Base-by-base conservation (phyloP, 2,113 vertebrate species). In the Furnarius figulus region DNA sequence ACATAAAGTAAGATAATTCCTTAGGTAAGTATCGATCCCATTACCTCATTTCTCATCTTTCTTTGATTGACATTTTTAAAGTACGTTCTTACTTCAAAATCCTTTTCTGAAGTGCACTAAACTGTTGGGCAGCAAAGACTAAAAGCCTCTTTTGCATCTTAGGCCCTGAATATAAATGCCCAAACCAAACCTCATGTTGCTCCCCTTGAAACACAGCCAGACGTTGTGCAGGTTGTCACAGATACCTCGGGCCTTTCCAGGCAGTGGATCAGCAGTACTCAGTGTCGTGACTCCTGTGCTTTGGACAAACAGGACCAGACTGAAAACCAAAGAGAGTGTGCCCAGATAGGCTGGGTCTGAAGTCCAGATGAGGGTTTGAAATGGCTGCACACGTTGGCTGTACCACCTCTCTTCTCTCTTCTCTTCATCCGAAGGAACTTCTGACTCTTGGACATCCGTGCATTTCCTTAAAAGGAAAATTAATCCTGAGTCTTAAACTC, bases 1-100 rank as follows among this genome's bases (percentile, higher is more conserved):
- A 5, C 1, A 3, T 40, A 44, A 71, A 50, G 23, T 46, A 23
- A 50, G 67, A 52, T 2, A 80, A 40, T 39, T 75, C 67, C 49
- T 9, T 46, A 46, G 95, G 85, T 97, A 95, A 95, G 93, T 97
- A 95, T 92, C 78, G 44, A n/a, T 65, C 70, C 82, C 56, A 55
- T 86, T 63, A 7, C 40, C 40, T 47, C 9, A 76, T 83, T 90
- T 85, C 55, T 94, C 50, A 86, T 6, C 33, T 77, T 91, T 35
- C 50, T 80, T 78, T 78, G 74, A 28, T 6, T 55, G 31, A 59
- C 86, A 76, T 70, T 4, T 10, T 55, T 84, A 84, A 39, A 91
- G 23, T 67, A 19, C 2, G 0, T 84, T 80, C 59, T 80, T 76
- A 49, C 55, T 39, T 12, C 53, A 8, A 46, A 78, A 49, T 70